A percentile compares a stretch with the other conserved stretches of the same genome.
phyloP scores from a whole-genome alignment of 2,113 vertebrate species.

The Crotalus tigris region DNA sequence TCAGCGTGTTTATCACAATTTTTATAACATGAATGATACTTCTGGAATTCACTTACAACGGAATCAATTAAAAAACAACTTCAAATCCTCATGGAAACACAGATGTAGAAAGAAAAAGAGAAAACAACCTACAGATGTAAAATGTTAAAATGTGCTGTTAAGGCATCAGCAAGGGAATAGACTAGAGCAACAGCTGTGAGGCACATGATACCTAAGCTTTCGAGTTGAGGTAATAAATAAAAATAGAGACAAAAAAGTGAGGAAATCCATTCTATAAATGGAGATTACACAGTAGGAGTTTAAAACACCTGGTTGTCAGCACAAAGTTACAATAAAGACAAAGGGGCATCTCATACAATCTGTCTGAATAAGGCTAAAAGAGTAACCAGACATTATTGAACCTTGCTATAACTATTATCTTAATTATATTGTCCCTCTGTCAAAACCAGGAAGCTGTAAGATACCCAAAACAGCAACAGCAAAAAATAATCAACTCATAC shows the following conservation, averaged over 20 bases:
- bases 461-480: background rate
- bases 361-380: slow-evolving; percentile 2
- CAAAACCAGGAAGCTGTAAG: background rate
- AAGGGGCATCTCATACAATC: background rate
- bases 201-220: slow-evolving; percentile 20
- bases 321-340: slow-evolving; percentile 6
- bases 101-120: slow-evolving; percentile 6
- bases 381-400: background rate
- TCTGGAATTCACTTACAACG: background rate
- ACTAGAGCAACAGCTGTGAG: background rate
- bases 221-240: slow-evolving; percentile 1
- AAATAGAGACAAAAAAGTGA: slow-evolving; percentile 16
- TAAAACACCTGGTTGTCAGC: slow-evolving; percentile 22
- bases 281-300: slow-evolving; percentile 6
- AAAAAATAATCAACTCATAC: background rate
- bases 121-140: slow-evolving; percentile 6
- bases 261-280: slow-evolving; percentile 18
- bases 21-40: background rate
- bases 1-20: background rate
- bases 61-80: slow-evolving; percentile 22
- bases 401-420: slow-evolving; percentile 10
- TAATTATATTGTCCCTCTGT: background rate
- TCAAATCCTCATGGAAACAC: slow-evolving; percentile 6
- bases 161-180: background rate
- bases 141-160: slow-evolving; percentile 5